Evolutionary conservation across 1,140 invertebrate genomes (phyloP).

Genomic region (Calephelis virginiensis): DNA sequence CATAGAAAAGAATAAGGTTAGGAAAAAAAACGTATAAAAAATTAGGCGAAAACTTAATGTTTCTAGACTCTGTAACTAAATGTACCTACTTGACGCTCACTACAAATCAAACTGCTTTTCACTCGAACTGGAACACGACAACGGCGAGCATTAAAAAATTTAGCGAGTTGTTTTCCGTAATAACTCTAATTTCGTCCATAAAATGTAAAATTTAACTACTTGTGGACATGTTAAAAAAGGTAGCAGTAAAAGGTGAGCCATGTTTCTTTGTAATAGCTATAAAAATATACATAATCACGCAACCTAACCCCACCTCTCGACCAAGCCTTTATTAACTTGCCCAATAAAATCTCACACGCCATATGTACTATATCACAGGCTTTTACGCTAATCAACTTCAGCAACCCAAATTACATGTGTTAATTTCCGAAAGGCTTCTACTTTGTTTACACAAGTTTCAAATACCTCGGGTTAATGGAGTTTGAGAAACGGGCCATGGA

Average conservation of each 20-base stretch:
- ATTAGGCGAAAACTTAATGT: too few relatives aligned
- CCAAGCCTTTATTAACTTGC: conserved; percentile 55
- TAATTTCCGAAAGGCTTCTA: conserved; percentile 7
- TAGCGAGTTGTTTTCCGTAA: too few relatives aligned
- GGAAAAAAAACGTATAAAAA: too few relatives aligned
- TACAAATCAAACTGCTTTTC: too few relatives aligned
- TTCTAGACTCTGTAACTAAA: too few relatives aligned
- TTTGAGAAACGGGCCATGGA: background rate
- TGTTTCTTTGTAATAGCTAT: conserved; percentile 42
- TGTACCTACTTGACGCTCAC: too few relatives aligned
- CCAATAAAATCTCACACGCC: conserved; percentile 23
- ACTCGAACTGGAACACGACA: too few relatives aligned
- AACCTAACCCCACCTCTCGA: conserved; percentile 44
- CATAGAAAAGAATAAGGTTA: too few relatives aligned
- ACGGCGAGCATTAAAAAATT: too few relatives aligned
- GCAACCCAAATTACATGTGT: conserved; percentile 7
- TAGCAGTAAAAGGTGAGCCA: conserved; percentile 30
- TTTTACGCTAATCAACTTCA: conserved; percentile 11
- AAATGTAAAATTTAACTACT: background rate
- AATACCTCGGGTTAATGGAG: background rate
- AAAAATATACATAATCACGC: conserved; percentile 65
- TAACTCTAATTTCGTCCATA: too few relatives aligned
- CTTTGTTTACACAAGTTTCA: conserved; percentile 1
- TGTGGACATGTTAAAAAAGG: background rate
- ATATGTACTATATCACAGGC: conserved; percentile 7